Evolutionary conservation across 1,140 invertebrate species (phyloP).

Genomic region (Zaprionus vittiger): DNA sequence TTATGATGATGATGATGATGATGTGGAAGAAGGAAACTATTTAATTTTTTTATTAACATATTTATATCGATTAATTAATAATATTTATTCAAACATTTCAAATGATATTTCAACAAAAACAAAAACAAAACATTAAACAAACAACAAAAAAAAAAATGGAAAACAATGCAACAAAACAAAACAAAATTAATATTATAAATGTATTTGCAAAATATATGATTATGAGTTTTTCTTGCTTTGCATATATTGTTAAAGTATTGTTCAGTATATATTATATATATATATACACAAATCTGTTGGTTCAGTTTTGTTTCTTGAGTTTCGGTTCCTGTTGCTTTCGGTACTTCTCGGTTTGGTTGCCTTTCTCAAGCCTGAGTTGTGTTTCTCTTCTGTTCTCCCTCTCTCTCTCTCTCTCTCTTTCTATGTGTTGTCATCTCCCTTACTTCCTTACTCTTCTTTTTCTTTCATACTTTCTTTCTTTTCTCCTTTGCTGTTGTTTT

Average conservation of each 20-base stretch:
- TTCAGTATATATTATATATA: not conserved
- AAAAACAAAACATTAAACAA: slow-evolving; percentile 39
- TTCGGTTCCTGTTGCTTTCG: slow-evolving; percentile 25
- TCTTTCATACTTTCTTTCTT: not conserved
- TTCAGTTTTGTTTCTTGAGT: slow-evolving; percentile 38
- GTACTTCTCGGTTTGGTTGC: slow-evolving; percentile 1
- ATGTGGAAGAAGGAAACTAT: slow-evolving; percentile 51
- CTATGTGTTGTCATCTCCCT: not conserved
- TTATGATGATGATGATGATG: slow-evolving; percentile 38
- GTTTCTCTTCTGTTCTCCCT: slow-evolving; percentile 10
- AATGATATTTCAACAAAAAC: slow-evolving; percentile 73
- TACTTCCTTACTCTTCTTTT: not conserved
- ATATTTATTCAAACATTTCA: slow-evolving; percentile 81
- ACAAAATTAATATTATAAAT: slow-evolving; percentile 80
- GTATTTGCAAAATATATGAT: slow-evolving; percentile 81
- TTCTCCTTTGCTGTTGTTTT: not conserved
- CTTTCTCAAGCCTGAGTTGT: not conserved
- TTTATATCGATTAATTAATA: slow-evolving; percentile 81
- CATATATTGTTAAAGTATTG: slow-evolving; percentile 56
- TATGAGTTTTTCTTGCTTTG: slow-evolving; percentile 83
- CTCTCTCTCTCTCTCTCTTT: slow-evolving; percentile 14
- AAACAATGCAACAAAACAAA: slow-evolving; percentile 62
- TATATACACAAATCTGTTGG: slow-evolving; percentile 48
- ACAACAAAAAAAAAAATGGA: slow-evolving; percentile 55
- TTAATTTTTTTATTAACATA: slow-evolving; percentile 82